A percentile compares a stretch with the other conserved stretches of the same genome.
These are phyloP conservation scores for Gastrophryne carolinensis DNA, from an alignment of 2,797 vertebrate species.

Conservation along the genomic window DNA sequence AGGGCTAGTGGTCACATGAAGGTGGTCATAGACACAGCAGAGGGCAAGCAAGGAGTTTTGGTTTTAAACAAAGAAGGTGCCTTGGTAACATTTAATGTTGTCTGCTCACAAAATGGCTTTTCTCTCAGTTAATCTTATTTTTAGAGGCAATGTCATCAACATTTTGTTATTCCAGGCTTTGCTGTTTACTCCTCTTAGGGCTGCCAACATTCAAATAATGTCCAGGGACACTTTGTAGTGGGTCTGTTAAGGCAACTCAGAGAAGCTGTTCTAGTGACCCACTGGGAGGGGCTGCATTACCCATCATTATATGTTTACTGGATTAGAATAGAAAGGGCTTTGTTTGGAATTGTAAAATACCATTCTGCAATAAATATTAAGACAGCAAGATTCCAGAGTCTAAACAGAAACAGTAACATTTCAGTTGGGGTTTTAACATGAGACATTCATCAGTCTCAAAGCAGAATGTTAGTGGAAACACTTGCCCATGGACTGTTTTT, in stretches of 20 bases:
- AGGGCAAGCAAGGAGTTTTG: not conserved
- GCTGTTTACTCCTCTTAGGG: not conserved
- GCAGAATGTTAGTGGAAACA: too few relatives aligned
- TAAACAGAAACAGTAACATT: not conserved
- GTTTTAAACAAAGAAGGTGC: not conserved
- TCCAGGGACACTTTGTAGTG: not conserved
- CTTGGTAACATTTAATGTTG: not conserved
- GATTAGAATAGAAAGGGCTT: not conserved
- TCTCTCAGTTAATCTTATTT: not conserved
- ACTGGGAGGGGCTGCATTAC: not conserved
- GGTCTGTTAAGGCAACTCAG: not conserved
- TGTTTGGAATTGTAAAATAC: not conserved
- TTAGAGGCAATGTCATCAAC: not conserved
- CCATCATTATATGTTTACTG: not conserved
- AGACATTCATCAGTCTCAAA: too few relatives aligned
- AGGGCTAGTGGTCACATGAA: not conserved
- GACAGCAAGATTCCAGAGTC: not conserved
- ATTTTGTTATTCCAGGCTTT: not conserved
- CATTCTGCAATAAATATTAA: not conserved
- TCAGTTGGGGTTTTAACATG: too few relatives aligned
- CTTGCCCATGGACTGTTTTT: too few relatives aligned
- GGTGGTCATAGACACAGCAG: slow-evolving; percentile 11
- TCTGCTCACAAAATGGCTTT: not conserved
- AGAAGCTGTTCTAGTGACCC: not conserved
- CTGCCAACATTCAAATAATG: not conserved